phyloP scores from a whole-genome alignment of 2,113 vertebrate species.

The Ancistrus triradiatus region DNA sequence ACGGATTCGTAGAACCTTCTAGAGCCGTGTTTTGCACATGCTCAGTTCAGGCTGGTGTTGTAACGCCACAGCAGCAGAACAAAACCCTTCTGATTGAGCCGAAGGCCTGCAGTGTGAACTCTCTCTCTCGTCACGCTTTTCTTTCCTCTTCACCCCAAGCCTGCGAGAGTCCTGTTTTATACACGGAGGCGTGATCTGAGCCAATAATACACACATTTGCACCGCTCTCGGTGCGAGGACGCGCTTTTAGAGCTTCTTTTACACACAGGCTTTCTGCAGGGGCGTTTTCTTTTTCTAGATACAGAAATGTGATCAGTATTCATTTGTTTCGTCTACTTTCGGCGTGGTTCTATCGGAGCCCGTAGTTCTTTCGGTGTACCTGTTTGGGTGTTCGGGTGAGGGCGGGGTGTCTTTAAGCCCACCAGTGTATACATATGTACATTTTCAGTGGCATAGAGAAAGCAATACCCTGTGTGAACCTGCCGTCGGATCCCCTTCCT shows the following conservation, averaged over 20 bases:
- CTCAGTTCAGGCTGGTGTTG: too few species aligned
- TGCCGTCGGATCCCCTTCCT: background rate
- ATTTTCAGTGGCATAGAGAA: constrained; percentile 26
- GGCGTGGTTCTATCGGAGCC: constrained; percentile 9
- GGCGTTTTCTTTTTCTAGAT: constrained; percentile 1
- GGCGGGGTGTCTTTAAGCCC: background rate
- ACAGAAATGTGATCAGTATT: constrained; percentile 32
- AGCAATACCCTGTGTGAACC: constrained; percentile 48
- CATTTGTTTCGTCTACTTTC: constrained; percentile 12
- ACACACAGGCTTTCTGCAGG: background rate
- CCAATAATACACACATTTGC: constrained; percentile 10
- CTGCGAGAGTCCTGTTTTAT: too few species aligned
- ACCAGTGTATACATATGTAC: constrained; percentile 26
- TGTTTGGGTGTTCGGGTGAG: constrained; percentile 5
- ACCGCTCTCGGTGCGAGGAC: too few species aligned
- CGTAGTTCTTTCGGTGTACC: background rate
- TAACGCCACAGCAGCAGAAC: too few species aligned
- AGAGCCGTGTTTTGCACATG: too few species aligned
- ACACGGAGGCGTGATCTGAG: constrained; percentile 16
- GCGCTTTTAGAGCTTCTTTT: too few species aligned
- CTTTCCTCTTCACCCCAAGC: background rate
- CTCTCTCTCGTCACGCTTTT: background rate
- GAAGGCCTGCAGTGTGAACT: background rate
- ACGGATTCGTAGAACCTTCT: too few species aligned
- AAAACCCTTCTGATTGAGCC: too few species aligned